Base-by-base conservation (phyloP, 2,888 invertebrate species). In the Lottia scabra region DNA sequence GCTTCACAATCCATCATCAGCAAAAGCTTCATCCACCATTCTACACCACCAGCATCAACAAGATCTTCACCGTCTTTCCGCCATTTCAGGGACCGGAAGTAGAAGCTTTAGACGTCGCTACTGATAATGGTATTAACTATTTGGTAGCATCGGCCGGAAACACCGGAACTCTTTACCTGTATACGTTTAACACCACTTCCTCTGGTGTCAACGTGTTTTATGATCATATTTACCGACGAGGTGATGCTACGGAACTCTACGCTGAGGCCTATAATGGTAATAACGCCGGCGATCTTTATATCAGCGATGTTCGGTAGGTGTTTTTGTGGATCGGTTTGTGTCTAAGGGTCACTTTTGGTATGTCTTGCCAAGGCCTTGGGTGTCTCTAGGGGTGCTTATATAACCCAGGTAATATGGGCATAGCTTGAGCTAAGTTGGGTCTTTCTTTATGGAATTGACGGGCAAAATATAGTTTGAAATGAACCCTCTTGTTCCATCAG, bases 61-160 rank as follows among this genome's bases (percentile, higher is more conserved):
- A 30, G 3, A 30, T 2, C 30, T 30, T 30, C 30, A 30, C 3
- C 38, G 10, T 38, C 30, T 4, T 4, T 30, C 38, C 56, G 5
- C 23, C 30, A 26, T 48, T 69, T 19, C 64, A 69, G 69, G 69
- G 69, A 43, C 69, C 69, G 6, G 63, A 63, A 27, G 45, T 63
- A 26, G 63, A 69, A 23, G 64, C 63, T 26, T 15, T 69, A 44
- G 69, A 69, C 45, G 69, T 64, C 19, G 4, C 19, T 10, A 13
- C 15, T 26, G 63, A 64, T 46, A 69, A 69, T 26, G 44, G 46
- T 19, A 63, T 15, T 16, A 56, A 26, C 38, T 45, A 63, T 16
- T 15, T 69, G 43, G 45, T 69, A 2, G 69, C 64, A 26, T 62
- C 63, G 4, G 63, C 44, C 63, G 63, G 63, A 30, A 62, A 62